Base-by-base conservation (phyloP, 2,888 invertebrate genomes). In the Protodeltote pygarga region DNA sequence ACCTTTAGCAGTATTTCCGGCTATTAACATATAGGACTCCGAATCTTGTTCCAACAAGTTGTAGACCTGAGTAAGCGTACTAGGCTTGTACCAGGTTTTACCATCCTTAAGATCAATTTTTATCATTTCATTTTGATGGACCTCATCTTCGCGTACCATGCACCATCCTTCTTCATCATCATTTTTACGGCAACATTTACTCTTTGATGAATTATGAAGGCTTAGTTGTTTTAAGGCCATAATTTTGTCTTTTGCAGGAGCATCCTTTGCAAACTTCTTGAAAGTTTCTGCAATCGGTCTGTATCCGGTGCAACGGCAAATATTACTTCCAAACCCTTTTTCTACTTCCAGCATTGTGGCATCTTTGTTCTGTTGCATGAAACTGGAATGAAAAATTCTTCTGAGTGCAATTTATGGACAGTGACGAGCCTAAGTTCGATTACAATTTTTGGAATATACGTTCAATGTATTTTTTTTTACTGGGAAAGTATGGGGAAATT, bases 301-400 rank as follows among this genome's bases (percentile, higher is more conserved):
- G 65, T 94, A 95, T 0, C 95, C 95, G 1, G 96, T 96, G 67
- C 96, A 96, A 27, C 96, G 89, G 62, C 96, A 96, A 27, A 95
- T 92, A 66, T 95, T 95, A 21, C 95, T 94, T 3, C 94, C 95
- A 59, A 96, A 94, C 0, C 94, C 92, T 63, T 95, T 92, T 77
- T 96, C 96, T 2, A 95, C 92, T 52, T 95, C 93, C 49, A 93
- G 79, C 92, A 93, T 93, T 0, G 93, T 93, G 16, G 93, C 65
- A 9, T 81, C 68, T n/a, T 87, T 83, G 1, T 89, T 79, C 2
- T 76, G 65, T 62, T 88, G 75, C 3, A 93, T 66, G 2, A 89
- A 61, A 21, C 93, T 94, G 61, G 9, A 69, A 74, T 14, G 33
- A 11, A 29, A 6, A 25, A 14, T 16, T 2, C 6, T 3, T 1